Evolutionary conservation across 1,140 invertebrate genomes (phyloP), one percentile per base, ranked within the genome.

Genomic region (Eumaeus atala): DNA sequence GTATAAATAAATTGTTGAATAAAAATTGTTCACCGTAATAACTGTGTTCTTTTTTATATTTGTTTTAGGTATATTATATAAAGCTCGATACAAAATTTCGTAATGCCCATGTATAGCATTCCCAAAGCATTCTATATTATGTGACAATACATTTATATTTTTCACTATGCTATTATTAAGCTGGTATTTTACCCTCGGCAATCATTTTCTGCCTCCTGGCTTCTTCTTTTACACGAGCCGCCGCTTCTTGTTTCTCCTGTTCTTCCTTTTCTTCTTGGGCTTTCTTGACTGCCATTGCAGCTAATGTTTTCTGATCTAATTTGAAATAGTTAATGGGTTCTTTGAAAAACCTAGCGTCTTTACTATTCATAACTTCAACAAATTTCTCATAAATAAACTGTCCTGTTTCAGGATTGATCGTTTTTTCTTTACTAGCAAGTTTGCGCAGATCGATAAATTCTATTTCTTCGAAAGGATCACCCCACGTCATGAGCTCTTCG

Each of bases 281-380:
- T 59, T 84, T 87, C 71, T 82, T 67, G 34, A 76, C 64, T 1
- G 84, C 84, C 75, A 87, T 71, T 21, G 59, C 81, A 49, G 81
- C 81, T 28, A 87, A 66, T 5, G 79, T 82, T 61, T 83, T 84
- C 58, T 87, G 84, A 47, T 87, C 84, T 21, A 87, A 60, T 58
- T 87, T 87, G 34, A 80, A 87, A 66, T 67, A 87, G 60, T 87
- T 87, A 12, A 87, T 78, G 0, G 84, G 84, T 38, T 87, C 84
- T 16, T 72, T 66, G 4, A 70, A 62, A 50, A 72, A 83, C 42
- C 65, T 84, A 33, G 47, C 53, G 51, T 87, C 84, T 50, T 76
- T 81, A 12, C 60, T 70, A 40, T 87, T 87, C 80, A 87, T 84
- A 47, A 77, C 82, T 38, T 87, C 81, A 21, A 87, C 72, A 61